Evolutionary conservation across 2,113 vertebrate genomes (phyloP).

Genomic region (Isichthys henryi): DNA sequence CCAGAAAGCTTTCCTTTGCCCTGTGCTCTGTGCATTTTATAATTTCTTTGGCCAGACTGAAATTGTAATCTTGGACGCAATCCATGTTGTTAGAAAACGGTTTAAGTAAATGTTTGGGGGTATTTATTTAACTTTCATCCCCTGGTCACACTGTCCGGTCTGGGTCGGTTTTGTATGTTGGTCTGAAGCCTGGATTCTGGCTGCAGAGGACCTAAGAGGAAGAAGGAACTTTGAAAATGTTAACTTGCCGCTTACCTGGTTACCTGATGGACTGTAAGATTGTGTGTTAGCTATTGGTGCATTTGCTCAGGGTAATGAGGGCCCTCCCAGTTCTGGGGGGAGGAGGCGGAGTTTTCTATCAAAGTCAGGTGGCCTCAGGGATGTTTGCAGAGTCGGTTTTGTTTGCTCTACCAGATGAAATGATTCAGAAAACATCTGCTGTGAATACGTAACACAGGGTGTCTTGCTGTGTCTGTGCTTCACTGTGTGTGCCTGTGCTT

Average conservation of each 20-base stretch:
- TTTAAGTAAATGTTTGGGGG: not conserved
- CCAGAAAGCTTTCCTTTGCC: not conserved
- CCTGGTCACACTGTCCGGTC: not conserved
- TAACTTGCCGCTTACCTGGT: not conserved
- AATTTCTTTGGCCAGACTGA: not conserved
- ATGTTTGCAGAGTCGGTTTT: not conserved
- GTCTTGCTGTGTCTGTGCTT: not conserved
- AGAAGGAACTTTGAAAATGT: not conserved
- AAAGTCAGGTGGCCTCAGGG: not conserved
- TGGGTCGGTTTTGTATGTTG: not conserved
- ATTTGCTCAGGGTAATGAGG: not conserved
- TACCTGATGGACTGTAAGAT: not conserved
- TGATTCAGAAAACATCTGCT: conserved; percentile 1
- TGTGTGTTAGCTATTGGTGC: not conserved
- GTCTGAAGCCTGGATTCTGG: not conserved
- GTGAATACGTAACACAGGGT: not conserved
- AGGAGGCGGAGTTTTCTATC: not conserved
- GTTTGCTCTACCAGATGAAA: not conserved
- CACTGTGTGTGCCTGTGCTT: not conserved
- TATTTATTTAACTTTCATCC: not conserved
- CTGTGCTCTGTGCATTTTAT: not conserved
- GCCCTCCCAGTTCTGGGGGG: not conserved
- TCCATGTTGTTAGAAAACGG: not conserved
- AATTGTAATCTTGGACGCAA: not conserved
- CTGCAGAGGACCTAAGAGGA: not conserved